Percentiles rank a stretch among this genome's conserved stretches.
phyloP scores from a whole-genome alignment of 2,888 invertebrate genomes.

The Heliconius hortense region DNA sequence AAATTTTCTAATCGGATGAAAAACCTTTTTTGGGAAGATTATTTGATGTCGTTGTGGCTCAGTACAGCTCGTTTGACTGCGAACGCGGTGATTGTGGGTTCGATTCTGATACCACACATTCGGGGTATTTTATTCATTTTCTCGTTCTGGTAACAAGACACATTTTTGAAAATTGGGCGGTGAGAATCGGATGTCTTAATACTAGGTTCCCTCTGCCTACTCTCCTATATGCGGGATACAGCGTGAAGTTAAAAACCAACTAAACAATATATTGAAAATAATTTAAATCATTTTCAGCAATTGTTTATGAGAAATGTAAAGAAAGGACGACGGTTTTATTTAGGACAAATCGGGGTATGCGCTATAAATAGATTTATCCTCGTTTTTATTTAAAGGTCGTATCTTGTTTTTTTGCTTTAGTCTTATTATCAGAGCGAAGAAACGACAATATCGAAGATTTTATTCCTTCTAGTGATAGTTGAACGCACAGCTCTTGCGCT shows the following conservation, averaged over 20 bases:
- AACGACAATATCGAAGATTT: too few relatives aligned
- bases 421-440: too few relatives aligned
- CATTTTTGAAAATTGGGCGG: too few relatives aligned
- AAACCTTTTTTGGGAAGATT: not conserved
- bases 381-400: not conserved
- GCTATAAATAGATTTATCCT: constrained; percentile 12
- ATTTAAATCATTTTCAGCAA: not conserved
- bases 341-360: not conserved
- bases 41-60: too few relatives aligned
- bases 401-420: not conserved
- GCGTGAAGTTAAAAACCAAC: too few relatives aligned
- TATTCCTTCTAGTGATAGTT: too few relatives aligned
- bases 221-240: not conserved
- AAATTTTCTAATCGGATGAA: constrained; percentile 20
- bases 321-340: constrained; percentile 7
- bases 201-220: too few relatives aligned
- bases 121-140: not conserved
- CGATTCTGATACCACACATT: not conserved
- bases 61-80: not conserved
- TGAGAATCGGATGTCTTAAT: too few relatives aligned
- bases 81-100: not conserved
- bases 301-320: not conserved
- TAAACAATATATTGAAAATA: not conserved
- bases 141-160: not conserved
- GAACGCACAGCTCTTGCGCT: too few relatives aligned